Conservation (phyloP, 1,140 invertebrate species). For the Heterodera carotae region DNA sequence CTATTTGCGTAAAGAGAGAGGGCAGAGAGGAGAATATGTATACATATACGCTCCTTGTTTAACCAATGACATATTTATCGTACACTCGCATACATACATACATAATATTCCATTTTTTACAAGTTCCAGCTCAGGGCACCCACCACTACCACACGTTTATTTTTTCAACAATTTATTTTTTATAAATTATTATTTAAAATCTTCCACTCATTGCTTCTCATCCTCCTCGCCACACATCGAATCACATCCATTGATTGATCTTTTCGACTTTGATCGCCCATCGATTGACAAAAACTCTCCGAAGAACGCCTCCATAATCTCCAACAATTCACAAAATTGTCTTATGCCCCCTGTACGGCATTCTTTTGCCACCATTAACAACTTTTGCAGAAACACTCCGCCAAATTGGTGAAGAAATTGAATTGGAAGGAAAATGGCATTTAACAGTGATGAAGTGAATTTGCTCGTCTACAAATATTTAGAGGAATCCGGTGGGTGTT, state of each 20-base stretch:
- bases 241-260: not conserved
- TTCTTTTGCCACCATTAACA: not conserved
- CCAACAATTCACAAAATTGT: not conserved
- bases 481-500: conserved; percentile 74
- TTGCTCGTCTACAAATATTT: conserved; percentile 97
- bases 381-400: conserved; percentile 1
- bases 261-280: not conserved
- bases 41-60: too few species aligned
- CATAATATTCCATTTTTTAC: too few species aligned
- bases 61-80: not conserved
- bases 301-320: not conserved
- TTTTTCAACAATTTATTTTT: not conserved
- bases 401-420: not conserved
- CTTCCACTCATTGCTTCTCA: not conserved
- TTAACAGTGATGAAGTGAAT: conserved; percentile 86
- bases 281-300: not conserved
- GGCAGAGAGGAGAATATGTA: too few species aligned
- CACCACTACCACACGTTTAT: not conserved
- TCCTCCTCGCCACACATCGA: not conserved
- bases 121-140: not conserved
- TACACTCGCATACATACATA: not conserved
- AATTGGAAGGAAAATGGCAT: conserved; percentile 28
- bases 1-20: too few species aligned
- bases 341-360: conserved; percentile 9
- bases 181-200: too few species aligned